Evolutionary conservation across 1,140 invertebrate species (phyloP).

Genomic region (Archegozetes longisetosus): DNA sequence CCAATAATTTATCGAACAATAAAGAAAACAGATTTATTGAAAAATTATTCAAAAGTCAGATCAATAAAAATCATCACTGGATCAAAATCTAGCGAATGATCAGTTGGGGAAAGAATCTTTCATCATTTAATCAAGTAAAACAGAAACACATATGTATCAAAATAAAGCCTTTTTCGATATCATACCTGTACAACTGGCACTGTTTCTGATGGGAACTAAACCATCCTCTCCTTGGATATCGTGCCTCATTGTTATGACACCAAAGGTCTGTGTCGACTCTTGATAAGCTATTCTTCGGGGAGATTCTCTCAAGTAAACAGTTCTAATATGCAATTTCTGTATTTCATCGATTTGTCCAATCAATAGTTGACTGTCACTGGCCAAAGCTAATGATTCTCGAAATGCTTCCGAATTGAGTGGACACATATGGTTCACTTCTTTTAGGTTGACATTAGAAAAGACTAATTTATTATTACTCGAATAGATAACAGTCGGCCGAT

Average conservation of each 20-base stretch:
- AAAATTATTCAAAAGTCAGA: neutral
- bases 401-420: constrained; percentile 85
- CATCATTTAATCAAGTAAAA: neutral
- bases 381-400: constrained; percentile 81
- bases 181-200: constrained; percentile 45
- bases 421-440: constrained; percentile 97
- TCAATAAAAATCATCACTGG: neutral
- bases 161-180: no score
- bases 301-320: constrained; percentile 82
- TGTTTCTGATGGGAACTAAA: constrained; percentile 42
- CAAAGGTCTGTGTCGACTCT: constrained; percentile 81
- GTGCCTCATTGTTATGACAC: constrained; percentile 71
- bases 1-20: neutral
- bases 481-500: constrained; percentile 95
- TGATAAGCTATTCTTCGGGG: constrained; percentile 87
- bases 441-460: constrained; percentile 97
- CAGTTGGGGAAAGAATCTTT: neutral
- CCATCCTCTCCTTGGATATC: constrained; percentile 51
- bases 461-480: constrained; percentile 97
- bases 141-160: no score
- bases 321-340: constrained; percentile 90
- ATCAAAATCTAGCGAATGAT: neutral
- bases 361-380: constrained; percentile 80
- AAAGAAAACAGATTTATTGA: neutral
- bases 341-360: constrained; percentile 98